These are phyloP conservation scores for Hyphantria cunea DNA, from an alignment of 1,140 invertebrate genomes.

Conservation along the genomic window DNA sequence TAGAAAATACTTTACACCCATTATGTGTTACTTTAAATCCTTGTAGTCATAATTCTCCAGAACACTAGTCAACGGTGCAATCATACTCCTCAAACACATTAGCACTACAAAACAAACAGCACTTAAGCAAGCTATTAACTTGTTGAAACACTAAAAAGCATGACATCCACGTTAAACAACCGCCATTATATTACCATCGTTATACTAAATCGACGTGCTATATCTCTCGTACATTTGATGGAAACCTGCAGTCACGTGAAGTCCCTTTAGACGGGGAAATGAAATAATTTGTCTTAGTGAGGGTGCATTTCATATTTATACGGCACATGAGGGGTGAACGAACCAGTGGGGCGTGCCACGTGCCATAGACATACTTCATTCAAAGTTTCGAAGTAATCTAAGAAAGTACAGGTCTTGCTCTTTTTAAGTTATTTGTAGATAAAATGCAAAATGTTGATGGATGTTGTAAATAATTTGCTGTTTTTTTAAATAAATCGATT, in stretches of 20 bases:
- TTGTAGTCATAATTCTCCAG: too few species aligned
- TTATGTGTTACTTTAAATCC: too few species aligned
- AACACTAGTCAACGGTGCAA: not conserved
- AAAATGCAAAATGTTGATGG: too few species aligned
- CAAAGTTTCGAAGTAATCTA: conserved; percentile 14
- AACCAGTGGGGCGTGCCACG: conserved; percentile 38
- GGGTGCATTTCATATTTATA: conserved; percentile 78
- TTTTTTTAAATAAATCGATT: not conserved
- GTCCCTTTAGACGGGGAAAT: conserved; percentile 72
- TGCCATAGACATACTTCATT: conserved; percentile 17
- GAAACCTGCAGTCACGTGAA: conserved; percentile 63
- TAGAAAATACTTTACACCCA: too few species aligned
- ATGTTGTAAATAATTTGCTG: too few species aligned
- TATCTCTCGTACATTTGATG: conserved; percentile 60
- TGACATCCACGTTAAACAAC: conserved; percentile 35
- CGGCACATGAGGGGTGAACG: conserved; percentile 52
- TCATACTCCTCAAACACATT: not conserved
- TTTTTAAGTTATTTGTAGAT: too few species aligned
- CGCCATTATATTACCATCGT: conserved; percentile 46
- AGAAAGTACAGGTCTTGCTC: not conserved
- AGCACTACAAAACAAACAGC: conserved; percentile 3
- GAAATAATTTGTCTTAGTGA: conserved; percentile 78
- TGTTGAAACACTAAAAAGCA: conserved; percentile 22
- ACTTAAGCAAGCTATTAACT: conserved; percentile 16
- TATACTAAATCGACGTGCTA: conserved; percentile 58